These are phyloP conservation scores for Stenolophus ochropezus DNA, from an alignment of 2,888 invertebrate genomes.

Conservation along the genomic window DNA sequence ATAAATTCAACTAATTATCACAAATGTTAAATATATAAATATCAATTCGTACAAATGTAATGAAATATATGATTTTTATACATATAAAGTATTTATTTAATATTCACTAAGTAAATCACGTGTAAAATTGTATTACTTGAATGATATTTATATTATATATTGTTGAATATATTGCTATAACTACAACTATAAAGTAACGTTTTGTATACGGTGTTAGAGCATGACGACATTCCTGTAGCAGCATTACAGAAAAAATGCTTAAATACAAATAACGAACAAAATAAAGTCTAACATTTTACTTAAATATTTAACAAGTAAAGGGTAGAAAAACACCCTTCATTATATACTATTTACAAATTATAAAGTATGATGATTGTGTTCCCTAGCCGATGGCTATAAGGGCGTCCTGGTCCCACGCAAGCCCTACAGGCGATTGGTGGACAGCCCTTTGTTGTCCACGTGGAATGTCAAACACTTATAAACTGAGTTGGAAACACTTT, in stretches of 20 bases:
- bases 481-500: constrained; percentile 59
- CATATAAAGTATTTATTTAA: too few species aligned
- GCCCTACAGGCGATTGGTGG: constrained; percentile 69
- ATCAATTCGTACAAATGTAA: constrained; percentile 37
- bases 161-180: constrained; percentile 36
- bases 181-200: constrained; percentile 48
- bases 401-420: constrained; percentile 73
- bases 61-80: constrained; percentile 28
- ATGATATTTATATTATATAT: constrained; percentile 23
- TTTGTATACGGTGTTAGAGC: constrained; percentile 57
- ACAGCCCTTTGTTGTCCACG: constrained; percentile 65
- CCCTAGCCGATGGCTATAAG: constrained; percentile 69
- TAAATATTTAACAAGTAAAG: constrained; percentile 65
- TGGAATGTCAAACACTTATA: constrained; percentile 70
- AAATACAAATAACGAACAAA: constrained; percentile 71
- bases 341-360: constrained; percentile 55
- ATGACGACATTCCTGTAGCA: constrained; percentile 69
- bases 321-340: constrained; percentile 67
- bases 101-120: constrained; percentile 25
- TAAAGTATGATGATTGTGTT: constrained; percentile 68
- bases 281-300: constrained; percentile 71
- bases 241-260: constrained; percentile 67
- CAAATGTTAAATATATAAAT: constrained; percentile 47
- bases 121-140: constrained; percentile 15
- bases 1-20: constrained; percentile 44